These are phyloP conservation scores for Amiota minor DNA, from an alignment of 2,888 invertebrate species.

Conservation along the genomic window DNA sequence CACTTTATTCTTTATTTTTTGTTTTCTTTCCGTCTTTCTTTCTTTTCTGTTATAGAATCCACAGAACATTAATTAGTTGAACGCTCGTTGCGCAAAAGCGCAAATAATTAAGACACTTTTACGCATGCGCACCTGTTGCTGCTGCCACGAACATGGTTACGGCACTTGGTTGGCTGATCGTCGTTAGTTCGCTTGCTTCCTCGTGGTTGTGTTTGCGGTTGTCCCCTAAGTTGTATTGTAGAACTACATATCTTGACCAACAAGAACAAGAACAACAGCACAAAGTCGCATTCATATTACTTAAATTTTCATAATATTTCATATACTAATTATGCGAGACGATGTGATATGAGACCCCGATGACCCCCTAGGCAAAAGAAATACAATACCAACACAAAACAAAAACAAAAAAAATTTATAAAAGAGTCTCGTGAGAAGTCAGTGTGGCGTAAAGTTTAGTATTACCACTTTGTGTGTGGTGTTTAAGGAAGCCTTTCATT, in stretches of 20 bases:
- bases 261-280: background rate
- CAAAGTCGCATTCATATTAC: constrained; percentile 43
- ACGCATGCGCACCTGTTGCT: constrained; percentile 55
- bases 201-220: background rate
- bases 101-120: constrained; percentile 58
- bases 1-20: background rate
- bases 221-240: background rate
- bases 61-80: constrained; percentile 40
- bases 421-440: no score
- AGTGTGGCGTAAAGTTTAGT: no score
- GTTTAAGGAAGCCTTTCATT: no score
- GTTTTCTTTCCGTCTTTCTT: background rate
- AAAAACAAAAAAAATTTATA: constrained; percentile 10
- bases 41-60: background rate
- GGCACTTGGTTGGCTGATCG: constrained; percentile 18
- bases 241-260: constrained; percentile 2
- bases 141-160: constrained; percentile 22
- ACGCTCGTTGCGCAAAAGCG: constrained; percentile 49
- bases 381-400: constrained; percentile 22
- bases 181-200: background rate
- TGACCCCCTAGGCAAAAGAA: constrained; percentile 7
- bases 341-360: background rate
- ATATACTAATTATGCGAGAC: constrained; percentile 51
- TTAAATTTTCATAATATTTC: constrained; percentile 56
- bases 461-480: no score